phyloP scores from a whole-genome alignment of 1,140 invertebrate genomes.

The Bombyx mori region DNA sequence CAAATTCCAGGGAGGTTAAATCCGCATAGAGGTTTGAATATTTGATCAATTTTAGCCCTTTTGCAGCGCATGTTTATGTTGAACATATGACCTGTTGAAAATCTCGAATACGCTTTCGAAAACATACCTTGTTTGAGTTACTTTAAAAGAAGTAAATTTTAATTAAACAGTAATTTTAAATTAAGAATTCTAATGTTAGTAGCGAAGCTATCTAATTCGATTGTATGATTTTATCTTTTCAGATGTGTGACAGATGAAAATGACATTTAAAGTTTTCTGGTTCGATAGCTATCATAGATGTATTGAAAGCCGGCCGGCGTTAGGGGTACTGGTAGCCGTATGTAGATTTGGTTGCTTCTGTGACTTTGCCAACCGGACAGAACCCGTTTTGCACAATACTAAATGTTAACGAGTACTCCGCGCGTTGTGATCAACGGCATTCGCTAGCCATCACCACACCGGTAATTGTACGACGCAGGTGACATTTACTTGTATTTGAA shows the following conservation, averaged over 20 bases:
- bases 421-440: conserved; percentile 39
- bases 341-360: conserved; percentile 40
- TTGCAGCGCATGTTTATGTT: too few species aligned
- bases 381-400: conserved; percentile 52
- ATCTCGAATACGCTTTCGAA: too few species aligned
- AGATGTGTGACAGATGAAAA: too few species aligned
- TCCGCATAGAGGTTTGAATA: too few species aligned
- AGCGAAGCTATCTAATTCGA: too few species aligned
- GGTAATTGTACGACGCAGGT: conserved; percentile 35
- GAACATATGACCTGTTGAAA: too few species aligned
- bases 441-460: conserved; percentile 42
- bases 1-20: conserved; percentile 9
- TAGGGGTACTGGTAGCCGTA: conserved; percentile 16
- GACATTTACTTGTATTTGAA: conserved; percentile 51
- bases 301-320: conserved; percentile 31
- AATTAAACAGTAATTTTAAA: too few species aligned
- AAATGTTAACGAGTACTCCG: conserved; percentile 32
- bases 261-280: not conserved
- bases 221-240: too few species aligned
- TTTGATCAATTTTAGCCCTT: too few species aligned
- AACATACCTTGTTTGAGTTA: too few species aligned
- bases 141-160: too few species aligned
- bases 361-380: conserved; percentile 27
- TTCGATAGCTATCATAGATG: conserved; percentile 3
- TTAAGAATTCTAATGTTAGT: too few species aligned